These are phyloP conservation scores for Tylochromis polylepis DNA, from an alignment of 2,113 vertebrate species.

Conservation along the genomic window DNA sequence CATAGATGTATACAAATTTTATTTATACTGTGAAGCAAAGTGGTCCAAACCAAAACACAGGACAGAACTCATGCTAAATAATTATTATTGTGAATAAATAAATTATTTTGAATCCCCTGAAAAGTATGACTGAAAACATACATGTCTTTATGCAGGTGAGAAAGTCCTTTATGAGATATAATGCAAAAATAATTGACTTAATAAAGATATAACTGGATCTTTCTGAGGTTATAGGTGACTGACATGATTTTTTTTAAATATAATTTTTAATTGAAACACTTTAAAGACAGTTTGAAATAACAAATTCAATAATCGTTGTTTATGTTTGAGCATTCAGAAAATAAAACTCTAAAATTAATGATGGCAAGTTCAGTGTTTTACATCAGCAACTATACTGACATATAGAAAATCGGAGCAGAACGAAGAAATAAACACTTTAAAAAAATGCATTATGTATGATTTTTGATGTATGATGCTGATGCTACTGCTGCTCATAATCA, in stretches of 20 bases:
- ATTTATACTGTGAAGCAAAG: not conserved
- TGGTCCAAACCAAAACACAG: not conserved
- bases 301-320: not conserved
- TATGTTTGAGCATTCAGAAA: not conserved
- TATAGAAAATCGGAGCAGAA: not conserved
- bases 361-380: not conserved
- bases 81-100: not conserved
- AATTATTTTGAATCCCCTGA: not conserved
- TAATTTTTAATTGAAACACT: not conserved
- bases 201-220: not conserved
- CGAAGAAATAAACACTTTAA: not conserved
- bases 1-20: not conserved
- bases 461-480: not conserved
- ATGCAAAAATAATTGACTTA: not conserved
- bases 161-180: not conserved
- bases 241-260: not conserved
- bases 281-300: not conserved
- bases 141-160: not conserved
- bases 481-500: not conserved
- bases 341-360: not conserved
- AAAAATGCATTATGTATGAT: not conserved
- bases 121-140: not conserved
- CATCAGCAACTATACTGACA: not conserved
- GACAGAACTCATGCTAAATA: not conserved
- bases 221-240: not conserved